phyloP scores from a whole-genome alignment of 2,113 vertebrate genomes.

The Silurus meridionalis region DNA sequence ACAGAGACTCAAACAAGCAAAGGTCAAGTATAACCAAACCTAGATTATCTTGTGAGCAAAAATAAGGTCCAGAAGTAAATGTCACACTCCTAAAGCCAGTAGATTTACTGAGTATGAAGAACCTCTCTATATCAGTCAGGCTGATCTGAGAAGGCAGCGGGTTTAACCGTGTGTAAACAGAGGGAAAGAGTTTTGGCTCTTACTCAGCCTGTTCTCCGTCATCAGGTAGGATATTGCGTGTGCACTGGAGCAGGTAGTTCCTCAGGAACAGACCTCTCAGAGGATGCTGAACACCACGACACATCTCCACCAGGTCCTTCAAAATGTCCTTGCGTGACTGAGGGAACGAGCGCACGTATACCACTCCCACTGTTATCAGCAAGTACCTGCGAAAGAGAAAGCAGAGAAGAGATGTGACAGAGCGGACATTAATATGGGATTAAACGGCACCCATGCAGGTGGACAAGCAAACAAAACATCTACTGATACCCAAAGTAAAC shows the following conservation, averaged over 20 bases:
- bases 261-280: conserved; percentile 93
- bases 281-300: conserved; percentile 97
- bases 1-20: not conserved
- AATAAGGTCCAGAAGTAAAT: not conserved
- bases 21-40: not conserved
- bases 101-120: not conserved
- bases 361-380: conserved; percentile 95
- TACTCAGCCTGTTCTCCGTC: conserved; percentile 95
- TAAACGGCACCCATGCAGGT: not conserved
- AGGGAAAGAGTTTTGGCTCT: conserved; percentile 52
- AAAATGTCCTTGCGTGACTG: conserved; percentile 98
- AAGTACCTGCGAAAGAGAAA: conserved; percentile 79
- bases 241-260: conserved; percentile 97
- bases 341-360: conserved; percentile 98
- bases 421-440: not conserved
- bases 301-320: conserved; percentile 99
- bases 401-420: not conserved
- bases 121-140: not conserved
- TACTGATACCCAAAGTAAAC: not conserved
- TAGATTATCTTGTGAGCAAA: not conserved
- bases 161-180: not conserved
- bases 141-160: not conserved
- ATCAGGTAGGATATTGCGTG: conserved; percentile 95
- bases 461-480: not conserved
- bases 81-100: not conserved